Conservation (phyloP, 2,888 invertebrate species). For the Eurois occulta region DNA sequence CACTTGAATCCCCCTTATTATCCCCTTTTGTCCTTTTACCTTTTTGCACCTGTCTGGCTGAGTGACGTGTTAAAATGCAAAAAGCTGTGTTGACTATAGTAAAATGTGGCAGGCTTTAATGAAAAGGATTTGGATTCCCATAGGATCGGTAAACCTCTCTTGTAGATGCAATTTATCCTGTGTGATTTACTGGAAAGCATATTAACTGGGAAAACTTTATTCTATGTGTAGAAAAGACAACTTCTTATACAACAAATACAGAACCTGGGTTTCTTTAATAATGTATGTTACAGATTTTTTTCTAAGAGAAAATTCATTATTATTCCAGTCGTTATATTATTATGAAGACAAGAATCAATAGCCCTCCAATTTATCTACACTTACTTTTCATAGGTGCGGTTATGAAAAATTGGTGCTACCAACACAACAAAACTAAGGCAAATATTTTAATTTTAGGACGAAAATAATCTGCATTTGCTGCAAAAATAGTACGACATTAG, state of each 20-base stretch:
- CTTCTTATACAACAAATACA: neutral
- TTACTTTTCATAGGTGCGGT: neutral
- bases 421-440: neutral
- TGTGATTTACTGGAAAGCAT: neutral
- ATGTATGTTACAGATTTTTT: no score
- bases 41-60: slow-evolving; percentile 80
- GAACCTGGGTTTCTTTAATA: no score
- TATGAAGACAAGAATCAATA: neutral
- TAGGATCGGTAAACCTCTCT: slow-evolving; percentile 7
- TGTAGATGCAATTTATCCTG: slow-evolving; percentile 3
- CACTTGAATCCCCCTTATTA: slow-evolving; percentile 79
- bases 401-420: neutral
- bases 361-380: neutral
- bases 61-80: slow-evolving; percentile 67
- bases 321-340: neutral
- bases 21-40: slow-evolving; percentile 81
- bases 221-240: neutral
- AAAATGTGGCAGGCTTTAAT: slow-evolving; percentile 45
- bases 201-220: neutral
- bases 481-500: slow-evolving; percentile 18
- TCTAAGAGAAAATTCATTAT: neutral
- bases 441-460: neutral
- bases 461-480: slow-evolving; percentile 2
- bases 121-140: slow-evolving; percentile 39
- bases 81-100: slow-evolving; percentile 61